Base-by-base conservation (phyloP, 2,888 invertebrate species). In the Fabriciana adippe region DNA sequence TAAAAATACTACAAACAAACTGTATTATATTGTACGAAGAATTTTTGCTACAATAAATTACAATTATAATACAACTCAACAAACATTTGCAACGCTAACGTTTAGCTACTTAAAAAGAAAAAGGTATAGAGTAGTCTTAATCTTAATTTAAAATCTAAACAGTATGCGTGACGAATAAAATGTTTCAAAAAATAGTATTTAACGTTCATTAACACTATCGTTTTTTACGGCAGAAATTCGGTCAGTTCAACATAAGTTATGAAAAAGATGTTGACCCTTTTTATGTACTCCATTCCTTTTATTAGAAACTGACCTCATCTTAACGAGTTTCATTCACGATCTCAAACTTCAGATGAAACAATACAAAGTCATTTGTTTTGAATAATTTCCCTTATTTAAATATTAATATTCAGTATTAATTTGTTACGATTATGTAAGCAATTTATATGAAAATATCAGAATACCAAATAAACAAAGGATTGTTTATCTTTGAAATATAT, bases 241-340 rank as follows among this genome's bases (percentile, higher is more conserved):
- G 16, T 16, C 50, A 5, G 31, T 21, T 57, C 6, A 60, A 13
- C 56, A 15, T 47, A 79, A 75, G 75, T 74, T 74, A 72, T 77
- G 77, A 11, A 48, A 81, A 83, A 86, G 81, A 81, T 79, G 82
- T 82, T 82, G 82, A 84, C 81, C 85, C 81, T 83, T 84, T 57
- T 84, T 86, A 81, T 84, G 78, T 77, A 81, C 77, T 78, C 76
- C 76, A 74, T 76, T 75, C 72, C 81, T 79, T 83, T 82, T 85
- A 84, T 83, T 78, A 85, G 80, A 80, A 79, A 80, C 77, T 80
- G 79, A 81, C 79, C 81, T 81, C 75, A 75, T 76, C 82, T 82
- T 88, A 86, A 87, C 83, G 83, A 88, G 84, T 81, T 83, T 79
- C 82, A 85, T 88, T 87, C 81, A 83, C 83, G 77, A 78, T 79